Percentiles rank a stretch among this genome's conserved stretches.
Conservation (phyloP, 2,113 vertebrate species). For the Oryzias javanicus region DNA sequence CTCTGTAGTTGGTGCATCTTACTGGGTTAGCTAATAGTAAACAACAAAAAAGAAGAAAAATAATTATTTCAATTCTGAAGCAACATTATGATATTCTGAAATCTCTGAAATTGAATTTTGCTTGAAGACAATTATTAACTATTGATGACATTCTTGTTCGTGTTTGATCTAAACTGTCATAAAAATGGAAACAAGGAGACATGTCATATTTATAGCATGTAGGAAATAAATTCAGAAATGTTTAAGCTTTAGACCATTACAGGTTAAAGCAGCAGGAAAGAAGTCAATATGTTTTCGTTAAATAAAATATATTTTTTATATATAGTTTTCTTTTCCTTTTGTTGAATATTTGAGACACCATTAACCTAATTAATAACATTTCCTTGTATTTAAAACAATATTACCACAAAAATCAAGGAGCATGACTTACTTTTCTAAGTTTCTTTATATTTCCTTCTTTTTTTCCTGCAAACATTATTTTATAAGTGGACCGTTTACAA, state of each 20-base stretch:
- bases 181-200: background rate
- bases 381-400: conserved; percentile 55
- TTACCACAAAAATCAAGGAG: conserved; percentile 35
- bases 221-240: background rate
- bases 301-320: too few species aligned
- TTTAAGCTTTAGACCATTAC: background rate
- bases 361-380: too few species aligned
- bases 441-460: background rate
- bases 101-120: too few species aligned
- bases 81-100: too few species aligned
- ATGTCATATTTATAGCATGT: background rate
- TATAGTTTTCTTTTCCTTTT: too few species aligned
- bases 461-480: conserved; percentile 6
- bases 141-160: background rate
- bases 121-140: too few species aligned
- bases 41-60: too few species aligned
- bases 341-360: too few species aligned
- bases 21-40: background rate
- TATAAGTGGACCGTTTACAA: background rate
- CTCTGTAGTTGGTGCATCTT: background rate
- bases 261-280: too few species aligned
- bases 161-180: background rate
- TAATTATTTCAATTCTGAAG: too few species aligned
- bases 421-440: conserved; percentile 26
- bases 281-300: too few species aligned